Evolutionary conservation across 2,888 invertebrate genomes (phyloP).

Genomic region (Helicoverpa assulta): DNA sequence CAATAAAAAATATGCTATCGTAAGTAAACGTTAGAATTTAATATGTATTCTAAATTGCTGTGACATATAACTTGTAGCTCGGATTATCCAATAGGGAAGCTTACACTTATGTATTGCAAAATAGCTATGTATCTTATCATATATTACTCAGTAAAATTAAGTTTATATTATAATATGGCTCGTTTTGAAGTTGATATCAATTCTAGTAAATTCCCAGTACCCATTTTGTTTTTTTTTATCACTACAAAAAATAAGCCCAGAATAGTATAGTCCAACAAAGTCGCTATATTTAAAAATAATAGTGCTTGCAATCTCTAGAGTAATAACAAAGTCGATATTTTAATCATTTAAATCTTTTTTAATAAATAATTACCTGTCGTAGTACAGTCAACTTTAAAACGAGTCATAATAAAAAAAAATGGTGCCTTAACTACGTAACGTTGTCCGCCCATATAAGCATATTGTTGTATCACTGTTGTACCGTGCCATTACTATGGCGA

Average conservation of each 20-base stretch:
- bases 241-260: too few relatives aligned
- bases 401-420: conserved; percentile 55
- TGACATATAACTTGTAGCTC: conserved; percentile 17
- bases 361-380: too few relatives aligned
- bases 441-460: conserved; percentile 79
- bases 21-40: conserved; percentile 14
- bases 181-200: conserved; percentile 41
- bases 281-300: too few relatives aligned
- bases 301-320: too few relatives aligned
- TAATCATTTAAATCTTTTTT: background rate
- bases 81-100: conserved; percentile 27
- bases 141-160: conserved; percentile 35
- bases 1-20: conserved; percentile 21
- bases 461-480: conserved; percentile 55
- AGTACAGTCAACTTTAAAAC: conserved; percentile 32
- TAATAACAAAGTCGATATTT: too few relatives aligned
- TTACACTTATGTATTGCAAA: conserved; percentile 34
- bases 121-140: conserved; percentile 21
- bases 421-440: conserved; percentile 86
- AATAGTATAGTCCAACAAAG: too few relatives aligned
- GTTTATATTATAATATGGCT: conserved; percentile 22
- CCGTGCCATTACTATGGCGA: conserved; percentile 50
- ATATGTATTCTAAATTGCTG: conserved; percentile 29
- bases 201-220: too few relatives aligned
- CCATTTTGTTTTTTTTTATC: too few relatives aligned